These are phyloP conservation scores for Drepanosiphum platanoidis DNA, from an alignment of 2,888 invertebrate species.

Conservation along the genomic window DNA sequence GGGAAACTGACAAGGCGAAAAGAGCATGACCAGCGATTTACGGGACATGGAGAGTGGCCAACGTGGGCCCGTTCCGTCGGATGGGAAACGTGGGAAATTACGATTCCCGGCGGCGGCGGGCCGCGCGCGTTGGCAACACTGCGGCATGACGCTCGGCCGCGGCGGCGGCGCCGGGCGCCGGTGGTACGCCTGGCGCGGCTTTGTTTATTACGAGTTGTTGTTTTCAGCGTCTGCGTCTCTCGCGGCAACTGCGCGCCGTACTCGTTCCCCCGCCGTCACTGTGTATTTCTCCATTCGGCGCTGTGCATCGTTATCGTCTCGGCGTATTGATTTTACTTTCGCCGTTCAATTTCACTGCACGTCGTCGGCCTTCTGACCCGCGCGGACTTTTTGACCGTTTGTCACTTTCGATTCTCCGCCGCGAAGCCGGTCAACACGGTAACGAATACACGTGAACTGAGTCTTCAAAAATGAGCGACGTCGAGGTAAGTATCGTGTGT, in stretches of 20 bases:
- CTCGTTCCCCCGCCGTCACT: neutral
- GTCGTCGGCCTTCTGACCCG: no score
- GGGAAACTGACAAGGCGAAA: conserved; percentile 51
- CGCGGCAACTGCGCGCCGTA: conserved; percentile 2
- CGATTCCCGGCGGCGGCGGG: neutral
- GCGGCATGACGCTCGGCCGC: conserved; percentile 25
- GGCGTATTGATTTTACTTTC: neutral
- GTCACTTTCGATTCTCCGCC: neutral
- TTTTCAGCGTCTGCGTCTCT: conserved; percentile 50
- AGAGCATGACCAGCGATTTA: conserved; percentile 59
- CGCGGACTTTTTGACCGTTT: no score
- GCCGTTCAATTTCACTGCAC: neutral
- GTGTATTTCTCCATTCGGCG: neutral
- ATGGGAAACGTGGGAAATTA: no score
- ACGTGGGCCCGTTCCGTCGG: no score
- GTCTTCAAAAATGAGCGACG: conserved; percentile 56
- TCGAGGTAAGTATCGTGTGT: conserved; percentile 55
- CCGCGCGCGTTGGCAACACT: conserved; percentile 20
- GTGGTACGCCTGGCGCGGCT: neutral
- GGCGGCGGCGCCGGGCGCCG: neutral
- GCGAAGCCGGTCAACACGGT: neutral
- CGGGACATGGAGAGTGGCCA: conserved; percentile 18
- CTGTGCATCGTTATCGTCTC: neutral
- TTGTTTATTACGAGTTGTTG: conserved; percentile 61
- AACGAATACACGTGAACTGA: conserved; percentile 39